Evolutionary conservation across 1,140 invertebrate genomes (phyloP), one percentile per base, ranked within the genome.

Genomic region (Hyles euphorbiae): DNA sequence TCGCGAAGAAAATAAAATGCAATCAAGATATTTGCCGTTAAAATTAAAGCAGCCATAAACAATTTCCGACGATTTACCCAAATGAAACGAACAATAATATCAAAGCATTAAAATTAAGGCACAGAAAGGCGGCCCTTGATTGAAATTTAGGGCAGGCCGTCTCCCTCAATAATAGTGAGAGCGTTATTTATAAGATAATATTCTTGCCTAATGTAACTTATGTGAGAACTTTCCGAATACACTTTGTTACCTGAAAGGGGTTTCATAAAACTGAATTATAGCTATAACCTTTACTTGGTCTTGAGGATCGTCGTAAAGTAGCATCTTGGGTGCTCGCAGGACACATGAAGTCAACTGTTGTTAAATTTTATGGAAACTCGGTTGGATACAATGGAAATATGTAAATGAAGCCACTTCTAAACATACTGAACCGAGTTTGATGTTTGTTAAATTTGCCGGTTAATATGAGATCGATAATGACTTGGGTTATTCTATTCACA

Each of bases 191-290:
- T 47, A 48, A 46, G 32, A 56, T 47, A 48, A 34, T 34, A 55
- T 46, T 46, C 22, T 36, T 10, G 50, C 64, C 64, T 76, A 71
- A 70, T 61, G 63, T 76, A 58, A 80, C 64, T 77, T 77, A 82
- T 78, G 73, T 75, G 73, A 71, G 68, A 86, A 81, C 71, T 81
- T 80, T 76, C 66, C 61, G 66, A 74, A 81, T 74, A 81, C 73
- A 83, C 78, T 81, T 83, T 81, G 79, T 83, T 81, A 83, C 76
- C 76, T 81, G 78, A 81, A 80, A 81, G 76, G 73, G 75, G 80
- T 83, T 87, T 82, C 80, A 83, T 87, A 85, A 85, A 81, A 84
- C 77, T 84, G 73, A 87, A 81, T 85, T 85, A 87, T 84, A 76
- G 76, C 75, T 53, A 82, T 87, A 84, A 84, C 80, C 76, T 75